Evolutionary conservation across 37 sponge, comb jelly and placozoan genomes (phyloP), one percentile per base, ranked within the genome.

Genomic region (Crambe crambe): DNA sequence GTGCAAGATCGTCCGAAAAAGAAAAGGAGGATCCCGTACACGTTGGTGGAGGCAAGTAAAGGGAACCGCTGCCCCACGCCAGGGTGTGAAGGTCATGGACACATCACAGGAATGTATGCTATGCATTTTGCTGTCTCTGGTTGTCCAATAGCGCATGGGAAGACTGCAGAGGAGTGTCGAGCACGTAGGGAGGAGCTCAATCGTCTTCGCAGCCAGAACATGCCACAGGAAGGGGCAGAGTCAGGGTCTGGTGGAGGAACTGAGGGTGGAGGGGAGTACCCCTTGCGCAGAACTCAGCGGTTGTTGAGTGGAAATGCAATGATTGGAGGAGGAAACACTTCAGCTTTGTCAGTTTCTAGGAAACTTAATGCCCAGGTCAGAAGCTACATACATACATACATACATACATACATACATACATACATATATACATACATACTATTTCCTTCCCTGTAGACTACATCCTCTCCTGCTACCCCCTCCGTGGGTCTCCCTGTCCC

Each of bases 91-190:
- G 92, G 92, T 0, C 58, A 70, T 27, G 92, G 92, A 20, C 92
- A 92, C 58, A 70, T 87, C 37, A 87, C 89, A 26, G 85, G 85
- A 0, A 63, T 81, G 31, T 92, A 87, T 37, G 73, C 85, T 42
- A 87, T 84, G 85, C 92, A 92, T 73, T 92, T 83, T 73, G 88
- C 88, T 75, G 81, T 77, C 26, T 92, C 92, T 0, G 92, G 92
- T 3, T 92, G 92, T 69, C 92, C 92, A n/a, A 1, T 42, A 15
- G 87, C 87, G 23, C 81, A 81, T 22, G 87, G 87, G 31, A 87
- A 81, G 76, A 87, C 87, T 15, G 76, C 82, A 0, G 87, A 81
- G 39, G 87, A 87, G 58, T 87, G 87, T 72, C 68, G 58, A 54
- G 68, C 75, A 32, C 47, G 91, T 0, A 68, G 89, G 27, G 74